phyloP scores from a whole-genome alignment of 2,797 vertebrate species.

The Strix occidentalis region DNA sequence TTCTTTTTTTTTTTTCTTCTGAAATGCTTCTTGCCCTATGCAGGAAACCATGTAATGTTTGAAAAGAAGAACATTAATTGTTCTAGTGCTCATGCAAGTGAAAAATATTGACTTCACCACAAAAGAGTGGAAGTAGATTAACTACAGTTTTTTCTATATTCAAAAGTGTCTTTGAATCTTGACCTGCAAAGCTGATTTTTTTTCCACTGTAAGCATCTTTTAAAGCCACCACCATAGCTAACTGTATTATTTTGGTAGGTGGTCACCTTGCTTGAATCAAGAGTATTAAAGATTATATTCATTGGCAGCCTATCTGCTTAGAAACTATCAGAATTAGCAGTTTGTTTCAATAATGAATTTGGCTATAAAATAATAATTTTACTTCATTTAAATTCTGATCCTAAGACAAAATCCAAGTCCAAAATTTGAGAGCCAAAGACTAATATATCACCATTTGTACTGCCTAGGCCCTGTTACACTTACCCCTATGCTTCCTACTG shows the following conservation, averaged over 20 bases:
- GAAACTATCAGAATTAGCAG: background rate
- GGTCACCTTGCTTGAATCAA: background rate
- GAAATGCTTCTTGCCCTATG: background rate
- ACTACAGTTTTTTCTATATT: background rate
- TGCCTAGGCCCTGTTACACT: background rate
- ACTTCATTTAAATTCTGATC: background rate
- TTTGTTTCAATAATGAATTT: background rate
- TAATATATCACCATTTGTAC: background rate
- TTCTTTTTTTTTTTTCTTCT: background rate
- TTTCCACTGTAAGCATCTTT: background rate
- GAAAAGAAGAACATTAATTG: background rate
- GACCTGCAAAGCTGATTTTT: background rate
- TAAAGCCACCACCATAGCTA: background rate
- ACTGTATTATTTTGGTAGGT: background rate
- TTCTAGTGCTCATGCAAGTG: background rate
- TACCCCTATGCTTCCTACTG: background rate
- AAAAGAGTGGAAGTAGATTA: background rate
- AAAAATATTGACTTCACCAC: background rate
- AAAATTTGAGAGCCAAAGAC: background rate
- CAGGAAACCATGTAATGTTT: background rate
- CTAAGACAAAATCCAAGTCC: background rate
- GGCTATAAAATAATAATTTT: background rate
- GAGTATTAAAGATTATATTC: background rate
- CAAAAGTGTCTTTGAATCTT: background rate
- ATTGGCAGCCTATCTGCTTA: background rate